phyloP scores from a whole-genome alignment of 2,113 vertebrate genomes.

The Calidris pugnax region DNA sequence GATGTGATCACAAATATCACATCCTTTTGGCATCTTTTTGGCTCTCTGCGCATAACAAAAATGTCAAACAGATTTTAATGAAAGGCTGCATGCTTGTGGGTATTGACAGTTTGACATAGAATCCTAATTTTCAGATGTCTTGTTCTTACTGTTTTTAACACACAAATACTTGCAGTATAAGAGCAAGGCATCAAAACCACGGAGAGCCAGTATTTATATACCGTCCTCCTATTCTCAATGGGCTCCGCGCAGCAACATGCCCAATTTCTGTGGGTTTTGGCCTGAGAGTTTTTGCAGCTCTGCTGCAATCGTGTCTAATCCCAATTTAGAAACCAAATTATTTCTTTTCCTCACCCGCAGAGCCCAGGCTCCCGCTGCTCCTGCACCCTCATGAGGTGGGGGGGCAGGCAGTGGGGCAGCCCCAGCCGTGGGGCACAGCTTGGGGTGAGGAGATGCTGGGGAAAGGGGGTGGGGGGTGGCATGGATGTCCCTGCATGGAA shows the following conservation, averaged over 20 bases:
- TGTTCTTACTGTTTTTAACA: conserved; percentile 70
- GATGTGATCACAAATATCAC: conserved; percentile 79
- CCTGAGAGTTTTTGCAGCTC: background rate
- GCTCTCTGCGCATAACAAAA: conserved; percentile 79
- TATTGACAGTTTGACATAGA: conserved; percentile 74
- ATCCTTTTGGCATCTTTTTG: conserved; percentile 73
- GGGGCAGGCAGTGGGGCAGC: background rate
- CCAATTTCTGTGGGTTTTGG: conserved; percentile 10
- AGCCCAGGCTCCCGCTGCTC: background rate
- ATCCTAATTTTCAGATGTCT: conserved; percentile 79
- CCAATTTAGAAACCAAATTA: conserved; percentile 46
- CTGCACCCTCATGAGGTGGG: background rate
- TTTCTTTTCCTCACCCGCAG: conserved; percentile 9
- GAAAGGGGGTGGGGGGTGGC: too few relatives aligned
- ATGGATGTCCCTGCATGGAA: background rate
- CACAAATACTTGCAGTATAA: conserved; percentile 42
- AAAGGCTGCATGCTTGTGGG: conserved; percentile 77
- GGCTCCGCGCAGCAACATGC: background rate
- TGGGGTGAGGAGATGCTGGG: fast-evolving
- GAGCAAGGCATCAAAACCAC: background rate
- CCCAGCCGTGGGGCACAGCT: background rate
- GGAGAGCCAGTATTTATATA: background rate
- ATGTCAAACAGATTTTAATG: conserved; percentile 82
- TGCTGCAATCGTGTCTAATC: background rate
- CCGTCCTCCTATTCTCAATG: background rate